phyloP scores from a whole-genome alignment of 2,797 vertebrate species.

The Chelidonichthys spinosus region DNA sequence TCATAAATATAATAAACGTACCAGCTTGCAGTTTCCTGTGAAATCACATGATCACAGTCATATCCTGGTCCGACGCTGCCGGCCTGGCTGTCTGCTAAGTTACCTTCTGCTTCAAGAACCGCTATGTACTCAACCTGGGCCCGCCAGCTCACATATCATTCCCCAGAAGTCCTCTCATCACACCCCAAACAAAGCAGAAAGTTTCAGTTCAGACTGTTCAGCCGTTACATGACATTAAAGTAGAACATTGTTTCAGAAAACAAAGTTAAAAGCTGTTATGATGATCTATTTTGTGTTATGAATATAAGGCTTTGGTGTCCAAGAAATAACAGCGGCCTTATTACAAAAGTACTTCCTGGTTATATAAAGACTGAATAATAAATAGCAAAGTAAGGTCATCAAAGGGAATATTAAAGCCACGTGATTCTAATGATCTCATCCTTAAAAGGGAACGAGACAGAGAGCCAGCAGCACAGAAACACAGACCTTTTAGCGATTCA shows the following conservation, averaged over 20 bases:
- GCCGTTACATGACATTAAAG: too few relatives aligned
- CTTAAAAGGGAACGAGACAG: conserved; percentile 60
- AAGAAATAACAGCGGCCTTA: conserved; percentile 36
- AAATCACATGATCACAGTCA: neutral
- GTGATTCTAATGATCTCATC: conserved; percentile 40
- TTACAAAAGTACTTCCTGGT: conserved; percentile 52
- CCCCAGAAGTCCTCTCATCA: conserved; percentile 8
- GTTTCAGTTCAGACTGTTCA: too few relatives aligned
- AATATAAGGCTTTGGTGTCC: conserved; percentile 22
- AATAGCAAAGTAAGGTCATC: conserved; percentile 58
- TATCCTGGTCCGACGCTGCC: neutral
- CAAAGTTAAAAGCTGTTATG: conserved; percentile 9
- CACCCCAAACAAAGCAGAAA: neutral
- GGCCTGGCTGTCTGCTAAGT: conserved; percentile 4
- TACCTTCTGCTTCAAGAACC: conserved; percentile 28
- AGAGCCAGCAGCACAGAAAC: conserved; percentile 29
- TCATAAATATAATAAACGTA: neutral
- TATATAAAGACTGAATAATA: conserved; percentile 50
- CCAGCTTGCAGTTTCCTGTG: conserved; percentile 17
- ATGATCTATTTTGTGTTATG: neutral
- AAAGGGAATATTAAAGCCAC: conserved; percentile 44
- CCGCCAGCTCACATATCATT: conserved; percentile 3
- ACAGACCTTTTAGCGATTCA: conserved; percentile 34
- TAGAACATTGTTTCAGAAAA: conserved; percentile 1
- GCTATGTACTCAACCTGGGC: neutral